phyloP scores from a whole-genome alignment of 2,888 invertebrate genomes.

The Patella ulyssiponensis region DNA sequence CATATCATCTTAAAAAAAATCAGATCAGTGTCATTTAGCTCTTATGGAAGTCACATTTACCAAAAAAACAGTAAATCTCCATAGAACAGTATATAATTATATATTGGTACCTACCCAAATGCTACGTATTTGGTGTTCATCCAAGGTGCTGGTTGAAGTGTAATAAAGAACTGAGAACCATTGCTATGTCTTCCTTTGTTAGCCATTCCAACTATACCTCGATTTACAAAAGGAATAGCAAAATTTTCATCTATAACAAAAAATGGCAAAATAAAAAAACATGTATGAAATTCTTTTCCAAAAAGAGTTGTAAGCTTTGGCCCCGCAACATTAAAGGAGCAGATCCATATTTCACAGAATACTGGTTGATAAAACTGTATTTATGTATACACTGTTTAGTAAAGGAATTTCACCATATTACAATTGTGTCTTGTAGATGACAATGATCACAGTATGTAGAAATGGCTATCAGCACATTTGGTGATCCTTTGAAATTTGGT shows the following conservation, averaged over 20 bases:
- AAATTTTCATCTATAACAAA: constrained; percentile 79
- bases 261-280: neutral
- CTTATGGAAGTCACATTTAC: no score
- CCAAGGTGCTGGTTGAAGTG: constrained; percentile 80
- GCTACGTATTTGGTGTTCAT: constrained; percentile 83
- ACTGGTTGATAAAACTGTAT: no score
- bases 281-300: no score
- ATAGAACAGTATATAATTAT: neutral
- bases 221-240: constrained; percentile 78
- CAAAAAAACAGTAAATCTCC: neutral
- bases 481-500: no score
- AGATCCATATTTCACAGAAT: no score
- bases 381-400: neutral
- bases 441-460: no score
- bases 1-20: neutral
- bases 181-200: constrained; percentile 81
- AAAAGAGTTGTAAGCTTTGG: no score
- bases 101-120: constrained; percentile 76
- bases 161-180: constrained; percentile 81
- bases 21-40: no score
- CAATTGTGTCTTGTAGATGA: no score
- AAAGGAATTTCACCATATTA: neutral
- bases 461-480: no score
- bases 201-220: constrained; percentile 83
- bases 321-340: no score